phyloP scores from a whole-genome alignment of 2,113 vertebrate species.

The Chlorodrepanis virens region DNA sequence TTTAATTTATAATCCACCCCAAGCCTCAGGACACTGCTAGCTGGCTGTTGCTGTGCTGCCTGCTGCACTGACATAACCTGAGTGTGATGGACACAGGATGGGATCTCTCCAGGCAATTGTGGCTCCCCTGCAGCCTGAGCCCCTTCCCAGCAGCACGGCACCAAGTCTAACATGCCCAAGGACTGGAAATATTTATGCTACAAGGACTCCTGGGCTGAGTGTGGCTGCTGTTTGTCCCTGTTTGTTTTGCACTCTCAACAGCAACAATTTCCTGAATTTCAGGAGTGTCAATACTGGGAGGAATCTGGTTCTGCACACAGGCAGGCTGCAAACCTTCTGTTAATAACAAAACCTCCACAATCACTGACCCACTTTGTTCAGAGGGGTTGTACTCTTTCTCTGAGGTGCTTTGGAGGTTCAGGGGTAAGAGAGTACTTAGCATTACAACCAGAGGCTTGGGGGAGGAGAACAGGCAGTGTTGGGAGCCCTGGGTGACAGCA shows the following conservation, averaged over 20 bases:
- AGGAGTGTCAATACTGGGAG: neutral
- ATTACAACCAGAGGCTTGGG: neutral
- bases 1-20: neutral
- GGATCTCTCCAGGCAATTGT: neutral
- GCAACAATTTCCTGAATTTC: neutral
- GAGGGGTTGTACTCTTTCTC: neutral
- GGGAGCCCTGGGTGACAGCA: neutral
- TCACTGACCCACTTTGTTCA: neutral
- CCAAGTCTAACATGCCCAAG: neutral
- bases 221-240: neutral
- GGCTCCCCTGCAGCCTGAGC: neutral
- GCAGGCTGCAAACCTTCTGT: neutral
- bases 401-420: neutral
- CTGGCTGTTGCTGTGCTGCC: neutral
- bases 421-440: neutral
- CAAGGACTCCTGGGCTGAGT: neutral
- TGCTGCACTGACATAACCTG: neutral
- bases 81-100: neutral
- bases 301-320: neutral
- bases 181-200: neutral
- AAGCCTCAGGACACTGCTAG: neutral
- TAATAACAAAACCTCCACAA: neutral
- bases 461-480: neutral
- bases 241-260: neutral
- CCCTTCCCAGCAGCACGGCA: neutral